Base-by-base conservation (phyloP, 1,140 invertebrate genomes). In the Musca domestica region DNA sequence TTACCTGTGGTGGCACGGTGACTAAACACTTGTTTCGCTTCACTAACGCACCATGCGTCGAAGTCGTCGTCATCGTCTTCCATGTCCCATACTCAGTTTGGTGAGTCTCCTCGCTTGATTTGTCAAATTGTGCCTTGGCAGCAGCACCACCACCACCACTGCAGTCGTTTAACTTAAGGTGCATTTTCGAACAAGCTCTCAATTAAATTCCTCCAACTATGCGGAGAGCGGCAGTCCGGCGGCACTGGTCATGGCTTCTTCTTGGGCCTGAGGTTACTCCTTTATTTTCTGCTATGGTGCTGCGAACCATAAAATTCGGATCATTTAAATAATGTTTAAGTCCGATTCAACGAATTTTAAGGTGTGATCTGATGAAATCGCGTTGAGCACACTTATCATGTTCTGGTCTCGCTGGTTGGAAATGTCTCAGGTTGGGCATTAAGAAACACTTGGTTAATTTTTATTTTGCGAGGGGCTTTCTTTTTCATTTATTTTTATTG, bases 1-100 rank as follows among this genome's bases (percentile, higher is more conserved):
- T 61, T 61, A 61, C 56, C 56, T 61, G 56, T 61, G 56, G 56
- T 61, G 56, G 56, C 30, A 61, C 56, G 76, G 77, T 80, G 77
- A 80, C 77, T 80, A 79, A 80, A 80, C 77, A 80, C 77, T 80
- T 80, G 77, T 79, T 77, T 80, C 77, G 77, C 77, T 80, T 80
- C 77, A 80, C 77, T 80, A 80, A 80, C 77, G 77, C 77, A 80
- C 77, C 76, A 72, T 68, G 20, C 72, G 70, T 46, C 27, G 17
- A 30, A 30, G 14, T 27, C 27, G 27, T 27, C 15, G 54, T 27
- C 30, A 14, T 14, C 9, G 15, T n/a, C 23, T 61, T 34, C 30
- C 34, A 7, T 14, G 22, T 23, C 52, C 54, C 14, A 14, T 58
- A 14, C 2, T 5, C 15, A 3, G 23, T 14, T 58, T n/a, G 3